Conservation (phyloP, 2,888 invertebrate species). For the Tinea pellionella region DNA sequence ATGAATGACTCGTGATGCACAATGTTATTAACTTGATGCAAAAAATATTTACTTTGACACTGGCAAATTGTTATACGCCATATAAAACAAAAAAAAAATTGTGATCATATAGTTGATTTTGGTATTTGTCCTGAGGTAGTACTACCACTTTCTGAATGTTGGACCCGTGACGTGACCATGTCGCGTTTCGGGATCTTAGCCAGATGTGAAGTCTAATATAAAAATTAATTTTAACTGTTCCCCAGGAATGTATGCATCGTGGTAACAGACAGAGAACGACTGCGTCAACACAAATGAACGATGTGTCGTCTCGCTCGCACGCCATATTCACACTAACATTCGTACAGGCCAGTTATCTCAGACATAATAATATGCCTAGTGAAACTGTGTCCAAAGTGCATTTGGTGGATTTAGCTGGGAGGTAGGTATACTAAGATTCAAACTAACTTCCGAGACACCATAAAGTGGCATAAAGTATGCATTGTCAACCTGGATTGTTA, state of each 20-base stretch:
- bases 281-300: slow-evolving; percentile 92
- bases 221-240: neutral
- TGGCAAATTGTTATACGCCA: too few relatives aligned
- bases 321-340: slow-evolving; percentile 92
- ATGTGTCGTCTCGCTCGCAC: slow-evolving; percentile 90
- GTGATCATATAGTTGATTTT: too few relatives aligned
- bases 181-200: too few relatives aligned
- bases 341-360: slow-evolving; percentile 83
- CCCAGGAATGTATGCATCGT: slow-evolving; percentile 79
- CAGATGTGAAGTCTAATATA: too few relatives aligned
- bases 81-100: too few relatives aligned
- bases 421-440: slow-evolving; percentile 52
- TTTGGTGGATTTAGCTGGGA: slow-evolving; percentile 89
- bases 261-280: slow-evolving; percentile 88
- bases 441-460: neutral
- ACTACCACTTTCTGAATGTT: too few relatives aligned
- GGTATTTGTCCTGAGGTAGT: too few relatives aligned
- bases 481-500: too few relatives aligned
- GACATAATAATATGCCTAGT: slow-evolving; percentile 86
- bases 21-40: too few relatives aligned
- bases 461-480: neutral
- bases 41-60: too few relatives aligned
- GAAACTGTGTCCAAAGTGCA: slow-evolving; percentile 92
- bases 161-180: too few relatives aligned
- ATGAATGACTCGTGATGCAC: too few relatives aligned